Evolutionary conservation across 1,140 invertebrate genomes (phyloP).

Genomic region (Trichomalopsis sarcophagae): DNA sequence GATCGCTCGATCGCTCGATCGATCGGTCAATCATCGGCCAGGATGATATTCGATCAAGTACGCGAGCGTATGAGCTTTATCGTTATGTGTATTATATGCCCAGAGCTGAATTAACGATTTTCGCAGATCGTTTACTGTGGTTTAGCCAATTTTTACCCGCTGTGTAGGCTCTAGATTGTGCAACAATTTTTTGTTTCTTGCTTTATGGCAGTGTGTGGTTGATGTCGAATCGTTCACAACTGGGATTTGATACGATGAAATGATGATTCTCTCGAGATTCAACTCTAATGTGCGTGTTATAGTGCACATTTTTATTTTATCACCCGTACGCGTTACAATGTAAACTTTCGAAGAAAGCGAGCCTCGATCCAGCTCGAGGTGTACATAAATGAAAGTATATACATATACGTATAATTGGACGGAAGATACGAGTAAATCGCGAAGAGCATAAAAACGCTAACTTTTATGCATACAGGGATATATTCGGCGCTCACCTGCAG

Average conservation of each 20-base stretch:
- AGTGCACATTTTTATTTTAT: neutral
- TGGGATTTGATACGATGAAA: neutral
- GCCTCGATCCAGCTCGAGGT: neutral
- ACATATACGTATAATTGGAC: neutral
- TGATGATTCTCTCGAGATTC: too few relatives aligned
- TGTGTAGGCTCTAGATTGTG: neutral
- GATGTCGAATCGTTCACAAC: too few relatives aligned
- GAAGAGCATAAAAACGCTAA: neutral
- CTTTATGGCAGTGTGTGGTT: neutral
- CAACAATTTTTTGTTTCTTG: neutral
- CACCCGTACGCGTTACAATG: neutral
- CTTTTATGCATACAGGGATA: too few relatives aligned
- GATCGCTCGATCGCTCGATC: too few relatives aligned
- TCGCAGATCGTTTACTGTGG: slow-evolving; percentile 31
- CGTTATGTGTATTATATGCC: neutral
- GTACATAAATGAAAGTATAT: neutral
- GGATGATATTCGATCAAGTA: neutral
- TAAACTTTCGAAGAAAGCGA: neutral
- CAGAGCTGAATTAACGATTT: slow-evolving; percentile 30
- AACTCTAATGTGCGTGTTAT: neutral
- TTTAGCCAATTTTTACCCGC: slow-evolving; percentile 4
- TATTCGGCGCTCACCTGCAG: neutral
- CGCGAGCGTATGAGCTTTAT: neutral
- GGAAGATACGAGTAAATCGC: neutral
- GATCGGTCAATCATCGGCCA: slow-evolving; percentile 3